Conservation (phyloP, 2,797 vertebrate genomes). For the Oryzias sinensis region DNA sequence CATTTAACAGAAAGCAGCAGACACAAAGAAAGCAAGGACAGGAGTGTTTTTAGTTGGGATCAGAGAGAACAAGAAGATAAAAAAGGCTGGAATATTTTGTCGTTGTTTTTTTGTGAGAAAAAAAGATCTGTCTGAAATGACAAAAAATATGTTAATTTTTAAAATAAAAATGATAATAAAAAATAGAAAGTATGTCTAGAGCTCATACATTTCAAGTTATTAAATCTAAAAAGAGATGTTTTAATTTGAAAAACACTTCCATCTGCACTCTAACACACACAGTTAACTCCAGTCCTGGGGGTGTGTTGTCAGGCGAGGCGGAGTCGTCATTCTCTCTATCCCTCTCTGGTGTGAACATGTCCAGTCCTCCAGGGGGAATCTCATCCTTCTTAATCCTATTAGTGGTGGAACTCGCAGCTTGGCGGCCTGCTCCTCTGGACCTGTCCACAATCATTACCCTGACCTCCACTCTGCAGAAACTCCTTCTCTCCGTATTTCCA, state of each 20-base stretch:
- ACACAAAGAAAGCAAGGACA: no score
- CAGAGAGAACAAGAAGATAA: no score
- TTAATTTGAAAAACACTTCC: constrained; percentile 12
- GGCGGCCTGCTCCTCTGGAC: constrained; percentile 67
- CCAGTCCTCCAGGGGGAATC: constrained; percentile 67
- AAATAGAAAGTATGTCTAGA: no score
- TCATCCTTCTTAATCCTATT: constrained; percentile 76
- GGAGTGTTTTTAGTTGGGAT: no score
- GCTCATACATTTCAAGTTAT: neutral
- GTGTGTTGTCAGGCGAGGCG: constrained; percentile 55
- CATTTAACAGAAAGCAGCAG: no score
- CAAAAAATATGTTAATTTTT: no score
- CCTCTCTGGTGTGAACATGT: constrained; percentile 61
- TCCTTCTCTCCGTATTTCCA: constrained; percentile 34
- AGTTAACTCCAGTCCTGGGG: constrained; percentile 51
- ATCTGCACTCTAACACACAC: constrained; percentile 17
- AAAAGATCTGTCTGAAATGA: no score
- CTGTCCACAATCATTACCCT: constrained; percentile 77
- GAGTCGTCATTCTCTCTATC: constrained; percentile 51
- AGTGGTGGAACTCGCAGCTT: constrained; percentile 61
- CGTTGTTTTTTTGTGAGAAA: no score
- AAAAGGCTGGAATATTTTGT: no score
- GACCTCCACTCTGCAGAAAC: constrained; percentile 56
- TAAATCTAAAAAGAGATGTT: constrained; percentile 12
- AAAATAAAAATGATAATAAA: no score